Evolutionary conservation across 2,888 invertebrate species (phyloP).

Genomic region (Eupeodes luniger): DNA sequence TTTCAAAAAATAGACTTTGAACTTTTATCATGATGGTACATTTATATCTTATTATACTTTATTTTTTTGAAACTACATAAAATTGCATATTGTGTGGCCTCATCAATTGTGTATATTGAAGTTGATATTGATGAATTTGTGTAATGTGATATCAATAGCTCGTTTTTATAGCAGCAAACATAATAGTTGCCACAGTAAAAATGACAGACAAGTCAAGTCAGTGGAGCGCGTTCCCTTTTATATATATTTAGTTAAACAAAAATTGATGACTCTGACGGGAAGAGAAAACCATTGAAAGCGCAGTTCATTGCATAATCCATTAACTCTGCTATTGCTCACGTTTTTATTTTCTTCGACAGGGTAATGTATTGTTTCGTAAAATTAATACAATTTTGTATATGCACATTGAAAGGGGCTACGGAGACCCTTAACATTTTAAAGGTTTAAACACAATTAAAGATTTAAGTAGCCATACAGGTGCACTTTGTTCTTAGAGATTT

Average conservation of each 20-base stretch:
- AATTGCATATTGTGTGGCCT: too few relatives aligned
- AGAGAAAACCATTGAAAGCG: constrained; percentile 24
- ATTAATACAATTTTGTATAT: too few relatives aligned
- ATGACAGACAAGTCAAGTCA: constrained; percentile 37
- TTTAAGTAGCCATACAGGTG: too few relatives aligned
- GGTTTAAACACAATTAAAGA: too few relatives aligned
- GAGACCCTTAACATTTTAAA: too few relatives aligned
- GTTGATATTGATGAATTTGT: constrained; percentile 21
- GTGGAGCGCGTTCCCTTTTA: constrained; percentile 31
- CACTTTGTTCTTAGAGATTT: too few relatives aligned
- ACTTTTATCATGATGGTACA: too few relatives aligned
- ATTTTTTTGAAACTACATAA: too few relatives aligned
- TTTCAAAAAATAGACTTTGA: too few relatives aligned
- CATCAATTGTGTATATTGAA: too few relatives aligned
- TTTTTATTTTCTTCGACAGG: background rate
- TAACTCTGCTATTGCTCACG: constrained; percentile 6
- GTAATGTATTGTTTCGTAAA: background rate
- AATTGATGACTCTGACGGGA: constrained; percentile 11
- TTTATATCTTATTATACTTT: too few relatives aligned
- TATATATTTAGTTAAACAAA: background rate
- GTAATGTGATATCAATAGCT: constrained; percentile 3
- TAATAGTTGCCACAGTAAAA: constrained; percentile 2
- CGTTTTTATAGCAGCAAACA: background rate
- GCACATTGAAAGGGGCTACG: too few relatives aligned
- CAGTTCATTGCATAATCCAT: constrained; percentile 13